Percentiles rank a stretch among this genome's conserved stretches.
These are phyloP conservation scores for Arenaria interpres DNA, from an alignment of 2,113 vertebrate genomes.

Conservation along the genomic window DNA sequence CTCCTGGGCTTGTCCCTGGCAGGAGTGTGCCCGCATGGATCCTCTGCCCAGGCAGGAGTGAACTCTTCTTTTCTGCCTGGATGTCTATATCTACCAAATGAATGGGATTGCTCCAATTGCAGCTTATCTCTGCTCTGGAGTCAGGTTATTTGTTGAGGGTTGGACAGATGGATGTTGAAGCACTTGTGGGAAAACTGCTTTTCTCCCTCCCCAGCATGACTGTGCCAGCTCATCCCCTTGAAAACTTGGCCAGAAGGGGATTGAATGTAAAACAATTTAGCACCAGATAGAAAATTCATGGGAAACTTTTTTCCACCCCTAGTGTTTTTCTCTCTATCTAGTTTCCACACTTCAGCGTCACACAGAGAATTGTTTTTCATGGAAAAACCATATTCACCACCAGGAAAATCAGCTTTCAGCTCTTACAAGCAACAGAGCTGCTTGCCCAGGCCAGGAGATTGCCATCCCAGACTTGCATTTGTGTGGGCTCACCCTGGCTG, in stretches of 20 bases:
- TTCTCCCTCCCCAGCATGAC: not conserved
- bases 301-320: not conserved
- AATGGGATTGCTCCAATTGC: not conserved
- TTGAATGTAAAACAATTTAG: not conserved
- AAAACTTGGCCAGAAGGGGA: not conserved
- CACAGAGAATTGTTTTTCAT: not conserved
- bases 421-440: not conserved
- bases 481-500: not conserved
- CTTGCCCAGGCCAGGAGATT: not conserved
- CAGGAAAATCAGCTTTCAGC: not conserved
- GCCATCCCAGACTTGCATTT: accelerated
- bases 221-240: not conserved
- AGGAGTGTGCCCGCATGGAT: not conserved
- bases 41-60: not conserved
- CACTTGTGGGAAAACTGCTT: not conserved
- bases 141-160: not conserved
- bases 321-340: not conserved
- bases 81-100: not conserved
- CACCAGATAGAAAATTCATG: not conserved
- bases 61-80: not conserved
- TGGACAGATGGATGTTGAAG: not conserved
- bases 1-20: not conserved
- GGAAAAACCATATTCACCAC: not conserved
- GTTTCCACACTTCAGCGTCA: not conserved
- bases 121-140: not conserved